Evolutionary conservation across 2,113 vertebrate species (phyloP).

Genomic region (Connochaetes taurinus): DNA sequence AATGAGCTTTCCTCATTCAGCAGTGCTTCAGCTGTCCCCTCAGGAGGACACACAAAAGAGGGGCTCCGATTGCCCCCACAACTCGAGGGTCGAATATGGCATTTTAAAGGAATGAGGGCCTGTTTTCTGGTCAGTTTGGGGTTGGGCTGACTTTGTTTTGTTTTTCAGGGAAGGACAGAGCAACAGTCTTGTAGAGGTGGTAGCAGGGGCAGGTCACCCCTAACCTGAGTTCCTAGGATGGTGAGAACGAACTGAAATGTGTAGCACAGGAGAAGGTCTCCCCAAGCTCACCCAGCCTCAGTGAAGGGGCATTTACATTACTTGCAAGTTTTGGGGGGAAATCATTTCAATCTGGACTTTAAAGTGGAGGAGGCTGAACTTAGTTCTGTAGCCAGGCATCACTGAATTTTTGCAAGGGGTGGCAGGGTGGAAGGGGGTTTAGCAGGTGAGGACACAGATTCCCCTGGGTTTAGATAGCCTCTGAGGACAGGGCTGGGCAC

Average conservation of each 20-base stretch:
- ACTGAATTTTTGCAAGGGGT: background rate
- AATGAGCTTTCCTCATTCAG: rapidly evolving
- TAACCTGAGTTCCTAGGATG: background rate
- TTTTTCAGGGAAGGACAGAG: background rate
- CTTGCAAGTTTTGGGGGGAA: background rate
- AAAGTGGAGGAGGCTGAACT: background rate
- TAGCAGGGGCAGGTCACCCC: no score
- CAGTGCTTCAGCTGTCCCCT: background rate
- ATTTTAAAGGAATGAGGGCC: background rate
- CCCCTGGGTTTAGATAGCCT: background rate
- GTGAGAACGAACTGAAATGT: rapidly evolving
- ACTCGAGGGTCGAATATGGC: rapidly evolving
- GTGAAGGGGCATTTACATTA: rapidly evolving
- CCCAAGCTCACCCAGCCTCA: background rate
- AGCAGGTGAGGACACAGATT: background rate
- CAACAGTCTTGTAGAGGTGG: background rate
- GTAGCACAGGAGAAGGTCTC: rapidly evolving
- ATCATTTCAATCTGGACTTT: background rate
- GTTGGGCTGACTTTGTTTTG: background rate
- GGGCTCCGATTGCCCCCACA: rapidly evolving
- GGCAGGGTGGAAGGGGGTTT: background rate
- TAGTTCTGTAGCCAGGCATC: background rate
- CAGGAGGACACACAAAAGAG: no score
- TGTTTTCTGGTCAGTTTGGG: background rate
- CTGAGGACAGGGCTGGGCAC: background rate